phyloP scores from a whole-genome alignment of 2,113 vertebrate genomes.

The Tautogolabrus adspersus region DNA sequence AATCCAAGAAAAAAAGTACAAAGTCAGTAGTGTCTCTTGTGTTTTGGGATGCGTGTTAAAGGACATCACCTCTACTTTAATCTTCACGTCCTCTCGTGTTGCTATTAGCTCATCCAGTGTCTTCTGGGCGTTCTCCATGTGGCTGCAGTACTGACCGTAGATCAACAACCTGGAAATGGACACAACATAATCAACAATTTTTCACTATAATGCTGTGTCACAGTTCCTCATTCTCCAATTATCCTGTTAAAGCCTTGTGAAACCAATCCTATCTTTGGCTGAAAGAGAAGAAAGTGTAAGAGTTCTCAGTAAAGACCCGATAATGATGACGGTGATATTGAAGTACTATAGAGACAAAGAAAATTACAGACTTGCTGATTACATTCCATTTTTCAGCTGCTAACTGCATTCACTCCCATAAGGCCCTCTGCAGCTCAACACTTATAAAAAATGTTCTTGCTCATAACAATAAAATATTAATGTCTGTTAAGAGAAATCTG shows the following conservation, averaged over 20 bases:
- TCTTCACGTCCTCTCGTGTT: conserved; percentile 90
- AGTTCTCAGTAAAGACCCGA: neutral
- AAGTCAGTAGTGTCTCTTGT: neutral
- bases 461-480: conserved; percentile 27
- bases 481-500: conserved; percentile 2
- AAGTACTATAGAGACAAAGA: neutral
- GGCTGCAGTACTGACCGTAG: conserved; percentile 97
- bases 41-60: neutral
- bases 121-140: conserved; percentile 95
- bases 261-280: neutral
- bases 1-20: too few species aligned
- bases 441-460: neutral
- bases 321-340: neutral
- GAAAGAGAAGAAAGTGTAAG: neutral
- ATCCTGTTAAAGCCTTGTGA: neutral
- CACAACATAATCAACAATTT: neutral
- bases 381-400: neutral
- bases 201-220: neutral
- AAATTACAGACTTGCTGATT: neutral
- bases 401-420: neutral
- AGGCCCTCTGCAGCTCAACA: neutral
- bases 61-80: conserved; percentile 93
- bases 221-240: neutral
- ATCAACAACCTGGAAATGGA: conserved; percentile 89
- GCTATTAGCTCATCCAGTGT: conserved; percentile 92